Evolutionary conservation across 2,113 vertebrate species (phyloP), one percentile per base, ranked within the genome.

Genomic region (Ictalurus punctatus): DNA sequence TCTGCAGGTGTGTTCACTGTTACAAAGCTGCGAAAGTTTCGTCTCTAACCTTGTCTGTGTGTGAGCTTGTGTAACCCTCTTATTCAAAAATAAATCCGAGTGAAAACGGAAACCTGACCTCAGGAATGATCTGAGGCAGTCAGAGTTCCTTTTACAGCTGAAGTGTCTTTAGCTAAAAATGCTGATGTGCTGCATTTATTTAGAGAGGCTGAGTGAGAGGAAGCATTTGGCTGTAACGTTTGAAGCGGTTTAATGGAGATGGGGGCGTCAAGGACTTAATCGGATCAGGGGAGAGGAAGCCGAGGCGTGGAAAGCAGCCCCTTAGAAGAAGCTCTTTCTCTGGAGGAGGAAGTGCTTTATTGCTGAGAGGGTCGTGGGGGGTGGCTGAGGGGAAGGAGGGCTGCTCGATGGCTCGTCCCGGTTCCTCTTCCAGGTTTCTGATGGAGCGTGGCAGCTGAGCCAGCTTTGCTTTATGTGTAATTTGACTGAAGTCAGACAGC

Each of bases 301-400:
- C 58, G 67, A 89, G 84, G 81, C 83, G 84, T 40, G 27, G 19
- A 63, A n/a, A 74, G 59, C 54, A 73, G 76, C 40, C 88, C 63
- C 30, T 63, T 54, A 90, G 84, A 86, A 86, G 86, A 85, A 84
- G 85, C 30, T 37, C 58, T 86, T 88, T 87, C 83, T 83, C 76
- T 76, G 73, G 54, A 89, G 61, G 82, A 88, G 67, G 85, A 88
- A 87, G 81, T 65, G 86, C 44, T 91, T 69, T 91, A 88, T 92
- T 78, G 27, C 30, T 1, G 78, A 40, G 48, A 63, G 52, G 86
- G 65, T 82, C 2, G 12, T 63, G 58, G 0, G 76, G 76, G 54
- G 59, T 9, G 54, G 48, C 30, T 79, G 44, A 71, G 52, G 44
- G 67, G 74, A 30, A 71, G 71, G 61, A 73, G 85, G 73, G 34